Conservation (phyloP, 2,113 vertebrate genomes). For the Mesocricetus auratus region DNA sequence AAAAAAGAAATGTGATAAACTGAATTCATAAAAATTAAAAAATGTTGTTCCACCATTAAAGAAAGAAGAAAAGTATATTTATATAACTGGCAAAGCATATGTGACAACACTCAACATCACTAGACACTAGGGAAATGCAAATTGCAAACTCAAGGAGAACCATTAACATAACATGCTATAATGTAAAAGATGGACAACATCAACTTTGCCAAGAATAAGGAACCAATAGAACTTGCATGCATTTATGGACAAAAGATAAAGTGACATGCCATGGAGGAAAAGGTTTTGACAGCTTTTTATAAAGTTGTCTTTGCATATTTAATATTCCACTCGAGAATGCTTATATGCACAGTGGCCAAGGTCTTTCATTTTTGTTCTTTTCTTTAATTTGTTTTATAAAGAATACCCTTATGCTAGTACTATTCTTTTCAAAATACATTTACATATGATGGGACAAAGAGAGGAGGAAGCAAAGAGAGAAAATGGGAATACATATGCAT, state of each 20-base stretch:
- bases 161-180: neutral
- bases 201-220: neutral
- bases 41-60: neutral
- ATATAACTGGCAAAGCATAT: neutral
- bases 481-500: no score
- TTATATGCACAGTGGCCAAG: neutral
- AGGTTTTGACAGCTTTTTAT: neutral
- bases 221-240: neutral
- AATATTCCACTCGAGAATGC: neutral
- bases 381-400: neutral
- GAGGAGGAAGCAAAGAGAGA: neutral
- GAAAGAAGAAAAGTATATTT: neutral
- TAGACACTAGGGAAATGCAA: neutral
- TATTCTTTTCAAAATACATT: neutral
- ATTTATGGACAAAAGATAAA: neutral
- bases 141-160: neutral
- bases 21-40: neutral
- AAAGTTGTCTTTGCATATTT: neutral
- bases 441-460: neutral
- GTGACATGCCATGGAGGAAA: neutral
- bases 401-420: neutral
- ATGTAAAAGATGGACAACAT: slow-evolving; percentile 8
- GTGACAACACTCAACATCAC: neutral
- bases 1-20: neutral
- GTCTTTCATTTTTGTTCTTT: neutral